Base-by-base conservation (phyloP, 2,797 vertebrate species). In the Tenualosa ilisha region DNA sequence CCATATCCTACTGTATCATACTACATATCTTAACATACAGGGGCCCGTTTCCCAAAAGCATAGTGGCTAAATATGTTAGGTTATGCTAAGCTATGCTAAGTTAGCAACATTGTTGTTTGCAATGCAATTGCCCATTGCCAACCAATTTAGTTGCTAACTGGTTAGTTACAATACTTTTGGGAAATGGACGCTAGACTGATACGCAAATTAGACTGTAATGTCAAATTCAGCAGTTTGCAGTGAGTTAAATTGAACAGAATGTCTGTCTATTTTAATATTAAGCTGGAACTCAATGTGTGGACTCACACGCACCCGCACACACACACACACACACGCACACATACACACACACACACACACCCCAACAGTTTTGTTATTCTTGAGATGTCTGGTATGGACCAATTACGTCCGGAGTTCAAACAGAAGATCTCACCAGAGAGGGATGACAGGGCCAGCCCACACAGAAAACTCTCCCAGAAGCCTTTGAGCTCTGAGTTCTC, bases 361-460 rank as follows among this genome's bases (percentile, higher is more conserved):
- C 26, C 61, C 12, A 40, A 15, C 31, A 75, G 68, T 75, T 75
- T 75, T 75, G 68, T 75, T 31, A 75, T 75, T 75, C 6, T 37
- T 75, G 31, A 75, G 68, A 43, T 75, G 68, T 37, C 68, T 75
- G 40, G 68, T 75, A 40, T 43, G 37, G 85, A 54, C 85, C 85
- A 82, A 85, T 88, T 87, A 83, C 85, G 63, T 84, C 31, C 68
- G 86, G 85, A 85, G 50, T 84, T 89, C 49, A 86, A 49, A 43
- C 87, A 81, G 84, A 83, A 81, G 81, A 84, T 84, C 84, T 86
- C 84, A 83, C 31, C 83, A 84, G 54, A 85, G 85, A 86, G 61
- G 83, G 86, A 83, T 75, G 68, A 75, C 68, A 85, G 85, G 83
- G 82, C 85, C 83, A 82, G 82, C 86, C 83, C 88, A 81, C 83